These are phyloP conservation scores for Luperina nickerlii DNA, from an alignment of 2,888 invertebrate species.

Conservation along the genomic window DNA sequence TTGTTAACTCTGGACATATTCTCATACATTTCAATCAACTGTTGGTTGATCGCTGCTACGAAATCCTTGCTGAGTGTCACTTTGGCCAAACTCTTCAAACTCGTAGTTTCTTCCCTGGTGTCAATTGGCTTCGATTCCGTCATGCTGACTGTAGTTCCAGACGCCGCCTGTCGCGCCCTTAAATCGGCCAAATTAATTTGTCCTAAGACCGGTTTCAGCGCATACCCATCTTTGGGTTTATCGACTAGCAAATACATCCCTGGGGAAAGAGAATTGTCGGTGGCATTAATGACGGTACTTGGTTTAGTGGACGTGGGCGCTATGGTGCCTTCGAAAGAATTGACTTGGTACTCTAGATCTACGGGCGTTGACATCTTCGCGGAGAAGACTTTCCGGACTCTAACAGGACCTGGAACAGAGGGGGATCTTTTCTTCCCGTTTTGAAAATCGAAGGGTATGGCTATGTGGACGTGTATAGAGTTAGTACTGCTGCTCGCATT, in stretches of 20 bases:
- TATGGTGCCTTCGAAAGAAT: conserved; percentile 71
- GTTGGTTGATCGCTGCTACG: conserved; percentile 75
- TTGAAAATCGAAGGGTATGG: conserved; percentile 72
- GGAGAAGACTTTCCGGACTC: conserved; percentile 79
- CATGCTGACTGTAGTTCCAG: conserved; percentile 32
- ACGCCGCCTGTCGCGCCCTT: conserved; percentile 41
- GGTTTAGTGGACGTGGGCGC: conserved; percentile 18
- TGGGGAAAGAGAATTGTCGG: conserved; percentile 66
- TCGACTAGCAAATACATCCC: conserved; percentile 80
- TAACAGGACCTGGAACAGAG: conserved; percentile 55
- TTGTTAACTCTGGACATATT: conserved; percentile 59
- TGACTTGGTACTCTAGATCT: conserved; percentile 82
- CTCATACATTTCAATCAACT: conserved; percentile 72
- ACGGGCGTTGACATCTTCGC: conserved; percentile 82
- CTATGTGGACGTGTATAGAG: conserved; percentile 81
- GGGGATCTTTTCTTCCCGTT: conserved; percentile 73
- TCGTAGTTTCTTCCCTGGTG: conserved; percentile 61
- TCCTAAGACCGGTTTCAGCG: conserved; percentile 72
- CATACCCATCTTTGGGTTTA: conserved; percentile 69
- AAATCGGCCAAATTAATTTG: conserved; percentile 54
- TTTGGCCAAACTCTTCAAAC: conserved; percentile 62
- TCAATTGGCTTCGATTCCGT: conserved; percentile 30
- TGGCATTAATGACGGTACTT: not conserved
- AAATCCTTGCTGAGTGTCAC: conserved; percentile 77
- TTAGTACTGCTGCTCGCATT: conserved; percentile 61